These are phyloP conservation scores for Sterrhoptilus dennistouni DNA, from an alignment of 2,113 vertebrate genomes.

Conservation along the genomic window DNA sequence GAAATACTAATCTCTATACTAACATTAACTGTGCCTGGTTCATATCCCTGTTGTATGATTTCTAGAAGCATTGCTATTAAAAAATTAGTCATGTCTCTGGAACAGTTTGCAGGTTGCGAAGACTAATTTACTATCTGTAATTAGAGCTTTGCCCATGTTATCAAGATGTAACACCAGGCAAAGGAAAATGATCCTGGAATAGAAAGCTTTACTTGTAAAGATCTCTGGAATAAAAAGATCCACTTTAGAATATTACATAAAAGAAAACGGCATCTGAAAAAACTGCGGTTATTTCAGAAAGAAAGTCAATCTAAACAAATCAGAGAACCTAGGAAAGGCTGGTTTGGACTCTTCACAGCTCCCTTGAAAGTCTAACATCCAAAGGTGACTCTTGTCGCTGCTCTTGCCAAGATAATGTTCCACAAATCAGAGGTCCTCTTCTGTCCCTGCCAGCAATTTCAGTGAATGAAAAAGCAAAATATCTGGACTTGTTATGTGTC, in stretches of 20 bases:
- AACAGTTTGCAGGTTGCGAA: slow-evolving; percentile 19
- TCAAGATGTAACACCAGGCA: neutral
- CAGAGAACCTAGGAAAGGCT: neutral
- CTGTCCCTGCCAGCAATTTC: neutral
- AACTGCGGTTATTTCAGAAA: neutral
- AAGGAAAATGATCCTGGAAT: neutral
- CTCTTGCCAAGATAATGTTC: neutral
- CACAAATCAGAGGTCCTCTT: neutral
- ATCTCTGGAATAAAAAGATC: neutral
- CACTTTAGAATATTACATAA: neutral
- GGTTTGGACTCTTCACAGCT: neutral
- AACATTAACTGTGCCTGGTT: neutral
- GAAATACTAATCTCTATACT: neutral
- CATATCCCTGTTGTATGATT: slow-evolving; percentile 1
- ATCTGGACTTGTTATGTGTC: neutral
- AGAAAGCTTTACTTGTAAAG: neutral
- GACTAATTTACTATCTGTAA: slow-evolving; percentile 42
- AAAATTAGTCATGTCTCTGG: slow-evolving; percentile 23
- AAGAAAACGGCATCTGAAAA: neutral
- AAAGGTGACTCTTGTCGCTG: neutral
- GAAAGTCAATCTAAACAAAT: neutral
- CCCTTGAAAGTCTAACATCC: neutral
- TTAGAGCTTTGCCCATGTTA: neutral
- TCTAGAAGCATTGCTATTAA: neutral
- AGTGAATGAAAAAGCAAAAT: neutral